Percentiles rank a stretch among this genome's conserved stretches.
phyloP scores from a whole-genome alignment of 2,113 vertebrate genomes.

The Gobiocypris rarus region DNA sequence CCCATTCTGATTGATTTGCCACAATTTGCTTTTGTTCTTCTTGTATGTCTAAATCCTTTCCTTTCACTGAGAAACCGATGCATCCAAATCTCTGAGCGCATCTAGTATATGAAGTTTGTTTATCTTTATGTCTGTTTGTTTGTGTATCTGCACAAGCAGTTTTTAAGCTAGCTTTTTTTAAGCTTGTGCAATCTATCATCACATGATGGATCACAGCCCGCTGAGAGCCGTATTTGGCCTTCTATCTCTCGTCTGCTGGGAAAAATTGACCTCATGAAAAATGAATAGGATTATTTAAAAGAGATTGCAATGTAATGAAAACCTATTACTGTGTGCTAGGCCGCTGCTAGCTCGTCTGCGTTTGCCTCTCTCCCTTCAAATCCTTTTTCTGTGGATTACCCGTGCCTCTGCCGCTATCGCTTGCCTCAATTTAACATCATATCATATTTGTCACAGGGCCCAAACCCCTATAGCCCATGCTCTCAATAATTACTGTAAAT shows the following conservation, averaged over 20 bases:
- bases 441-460: conserved; percentile 46
- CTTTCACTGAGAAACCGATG: background rate
- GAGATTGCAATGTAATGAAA: conserved; percentile 54
- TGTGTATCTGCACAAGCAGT: background rate
- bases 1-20: conserved; percentile 4
- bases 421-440: conserved; percentile 42
- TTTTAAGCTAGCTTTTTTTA: conserved; percentile 13
- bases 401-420: conserved; percentile 24
- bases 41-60: background rate
- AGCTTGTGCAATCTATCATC: conserved; percentile 12
- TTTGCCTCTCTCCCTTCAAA: conserved; percentile 33
- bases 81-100: background rate
- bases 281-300: conserved; percentile 55
- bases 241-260: conserved; percentile 43
- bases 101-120: background rate
- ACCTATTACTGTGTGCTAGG: conserved; percentile 48
- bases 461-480: conserved; percentile 32
- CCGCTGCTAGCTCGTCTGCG: conserved; percentile 15
- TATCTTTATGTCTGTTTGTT: conserved; percentile 34
- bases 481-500: conserved; percentile 44
- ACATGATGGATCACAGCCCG: conserved; percentile 20
- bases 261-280: conserved; percentile 62
- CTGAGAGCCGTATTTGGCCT: conserved; percentile 14
- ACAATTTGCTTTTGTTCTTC: conserved; percentile 36
- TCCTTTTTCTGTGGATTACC: conserved; percentile 44